These are phyloP conservation scores for Taenioides sp. DNA, from an alignment of 2,797 vertebrate species.

Conservation along the genomic window DNA sequence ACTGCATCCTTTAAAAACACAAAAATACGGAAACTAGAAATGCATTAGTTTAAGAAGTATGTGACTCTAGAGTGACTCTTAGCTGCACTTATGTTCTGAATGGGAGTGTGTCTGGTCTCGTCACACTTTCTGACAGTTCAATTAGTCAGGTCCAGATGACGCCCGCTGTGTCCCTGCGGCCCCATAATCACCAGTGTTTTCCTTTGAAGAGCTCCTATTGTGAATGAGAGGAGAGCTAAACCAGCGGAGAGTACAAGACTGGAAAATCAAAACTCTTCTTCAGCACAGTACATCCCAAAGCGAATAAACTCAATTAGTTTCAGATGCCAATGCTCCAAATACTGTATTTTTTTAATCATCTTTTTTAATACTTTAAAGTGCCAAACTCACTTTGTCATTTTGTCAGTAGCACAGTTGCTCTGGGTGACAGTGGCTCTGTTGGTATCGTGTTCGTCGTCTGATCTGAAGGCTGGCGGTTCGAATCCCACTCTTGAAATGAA, in stretches of 20 bases:
- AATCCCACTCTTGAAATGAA: no score
- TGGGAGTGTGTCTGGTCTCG: slow-evolving; percentile 48
- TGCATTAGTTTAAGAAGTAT: slow-evolving; percentile 18
- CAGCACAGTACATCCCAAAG: slow-evolving; percentile 47
- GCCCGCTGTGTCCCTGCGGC: slow-evolving; percentile 64
- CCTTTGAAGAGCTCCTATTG: slow-evolving; percentile 68
- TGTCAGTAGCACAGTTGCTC: no score
- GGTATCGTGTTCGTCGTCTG: no score
- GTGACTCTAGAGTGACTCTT: slow-evolving; percentile 31
- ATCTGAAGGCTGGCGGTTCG: no score
- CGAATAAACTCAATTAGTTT: slow-evolving; percentile 42
- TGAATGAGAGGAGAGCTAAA: slow-evolving; percentile 62
- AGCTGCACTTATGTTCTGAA: slow-evolving; percentile 43
- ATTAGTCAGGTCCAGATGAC: slow-evolving; percentile 70
- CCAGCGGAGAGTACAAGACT: slow-evolving; percentile 44
- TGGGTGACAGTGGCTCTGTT: no score
- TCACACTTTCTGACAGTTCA: slow-evolving; percentile 72
- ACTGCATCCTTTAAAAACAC: slow-evolving; percentile 20
- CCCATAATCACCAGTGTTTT: slow-evolving; percentile 65
- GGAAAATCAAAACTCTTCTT: slow-evolving; percentile 55
- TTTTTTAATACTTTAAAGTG: background rate
- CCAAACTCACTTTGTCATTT: no score
- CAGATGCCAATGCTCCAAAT: slow-evolving; percentile 53
- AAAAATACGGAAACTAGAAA: background rate
- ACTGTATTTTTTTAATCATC: slow-evolving; percentile 34